Evolutionary conservation across 2,797 vertebrate species (phyloP).

Genomic region (Muraenolepis orangiensis): DNA sequence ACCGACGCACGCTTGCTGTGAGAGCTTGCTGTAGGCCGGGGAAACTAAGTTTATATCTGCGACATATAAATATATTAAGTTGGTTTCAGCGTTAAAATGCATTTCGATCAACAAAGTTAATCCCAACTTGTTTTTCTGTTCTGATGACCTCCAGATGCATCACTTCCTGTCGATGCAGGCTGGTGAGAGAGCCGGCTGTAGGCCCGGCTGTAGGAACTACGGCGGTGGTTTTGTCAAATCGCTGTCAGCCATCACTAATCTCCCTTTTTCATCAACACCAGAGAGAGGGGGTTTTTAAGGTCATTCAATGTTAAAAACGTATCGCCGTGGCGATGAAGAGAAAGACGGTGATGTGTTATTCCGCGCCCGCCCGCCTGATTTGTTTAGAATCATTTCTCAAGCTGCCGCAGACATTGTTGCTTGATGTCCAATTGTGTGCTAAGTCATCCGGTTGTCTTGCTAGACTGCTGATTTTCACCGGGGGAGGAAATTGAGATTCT

Average conservation of each 20-base stretch:
- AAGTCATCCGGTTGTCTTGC: slow-evolving; percentile 44
- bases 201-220: too few species aligned
- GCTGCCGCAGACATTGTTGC: slow-evolving; percentile 41
- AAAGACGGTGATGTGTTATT: slow-evolving; percentile 14
- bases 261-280: neutral
- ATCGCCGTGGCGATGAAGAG: neutral
- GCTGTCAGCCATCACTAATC: too few species aligned
- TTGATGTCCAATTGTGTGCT: slow-evolving; percentile 43
- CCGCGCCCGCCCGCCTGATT: slow-evolving; percentile 24
- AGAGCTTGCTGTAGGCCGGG: neutral
- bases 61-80: too few species aligned
- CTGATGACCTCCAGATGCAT: too few species aligned
- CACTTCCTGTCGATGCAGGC: too few species aligned
- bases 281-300: neutral
- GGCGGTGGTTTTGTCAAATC: too few species aligned
- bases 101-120: too few species aligned
- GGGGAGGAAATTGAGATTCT: slow-evolving; percentile 55
- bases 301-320: neutral
- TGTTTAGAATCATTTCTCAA: slow-evolving; percentile 19
- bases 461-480: slow-evolving; percentile 45
- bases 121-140: too few species aligned
- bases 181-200: too few species aligned
- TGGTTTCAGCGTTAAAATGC: too few species aligned
- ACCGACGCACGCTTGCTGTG: neutral
- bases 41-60: too few species aligned